Conservation (phyloP, 2,888 invertebrate species). For the Phengaris alcon region DNA sequence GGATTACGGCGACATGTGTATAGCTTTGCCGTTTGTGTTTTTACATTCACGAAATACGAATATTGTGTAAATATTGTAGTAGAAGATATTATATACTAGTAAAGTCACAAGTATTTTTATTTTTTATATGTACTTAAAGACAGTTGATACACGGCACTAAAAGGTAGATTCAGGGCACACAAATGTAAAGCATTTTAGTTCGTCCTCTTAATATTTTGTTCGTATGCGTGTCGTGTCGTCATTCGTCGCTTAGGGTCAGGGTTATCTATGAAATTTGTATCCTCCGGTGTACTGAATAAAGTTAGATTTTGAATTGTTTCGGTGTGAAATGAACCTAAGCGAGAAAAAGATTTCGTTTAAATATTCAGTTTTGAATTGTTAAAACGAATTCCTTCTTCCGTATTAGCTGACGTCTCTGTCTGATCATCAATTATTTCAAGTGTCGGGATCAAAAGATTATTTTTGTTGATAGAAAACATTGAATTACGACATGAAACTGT, state of each 20-base stretch:
- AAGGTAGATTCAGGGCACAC: no score
- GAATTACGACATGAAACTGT: background rate
- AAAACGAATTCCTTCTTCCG: background rate
- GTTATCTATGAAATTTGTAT: no score
- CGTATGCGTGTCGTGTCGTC: no score
- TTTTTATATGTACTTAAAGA: no score
- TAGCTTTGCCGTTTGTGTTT: constrained; percentile 4
- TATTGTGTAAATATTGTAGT: background rate
- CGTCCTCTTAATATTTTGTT: no score
- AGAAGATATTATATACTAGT: background rate
- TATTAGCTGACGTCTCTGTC: background rate
- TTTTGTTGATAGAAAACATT: background rate
- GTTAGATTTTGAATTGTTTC: no score
- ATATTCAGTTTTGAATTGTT: background rate
- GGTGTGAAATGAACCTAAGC: no score
- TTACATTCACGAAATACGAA: background rate
- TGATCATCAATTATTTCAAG: constrained; percentile 1
- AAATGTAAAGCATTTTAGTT: no score
- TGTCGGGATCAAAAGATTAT: background rate
- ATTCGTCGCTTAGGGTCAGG: no score
- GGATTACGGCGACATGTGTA: constrained; percentile 8
- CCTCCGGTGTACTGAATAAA: no score
- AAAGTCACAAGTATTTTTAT: background rate
- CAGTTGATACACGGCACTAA: no score
- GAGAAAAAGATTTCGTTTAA: background rate